Evolutionary conservation across 2,888 invertebrate species (phyloP).

Genomic region (Sussaba pulchella): DNA sequence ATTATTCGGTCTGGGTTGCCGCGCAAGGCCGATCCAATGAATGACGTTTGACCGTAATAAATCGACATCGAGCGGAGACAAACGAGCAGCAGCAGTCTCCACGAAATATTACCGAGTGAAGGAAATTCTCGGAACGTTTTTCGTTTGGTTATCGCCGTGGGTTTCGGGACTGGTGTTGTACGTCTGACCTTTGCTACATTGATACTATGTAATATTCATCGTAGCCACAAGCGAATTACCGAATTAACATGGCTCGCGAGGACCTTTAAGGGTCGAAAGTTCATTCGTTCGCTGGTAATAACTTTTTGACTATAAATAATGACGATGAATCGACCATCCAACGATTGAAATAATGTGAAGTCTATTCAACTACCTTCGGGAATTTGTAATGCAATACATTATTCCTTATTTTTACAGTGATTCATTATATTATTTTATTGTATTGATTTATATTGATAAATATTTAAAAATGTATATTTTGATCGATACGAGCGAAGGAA

Average conservation of each 20-base stretch:
- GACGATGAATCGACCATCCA: neutral
- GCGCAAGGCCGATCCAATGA: constrained; percentile 68
- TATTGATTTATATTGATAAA: too few species aligned
- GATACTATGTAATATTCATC: constrained; percentile 20
- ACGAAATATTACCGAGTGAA: constrained; percentile 6
- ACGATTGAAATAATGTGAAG: too few species aligned
- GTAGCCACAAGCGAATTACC: neutral
- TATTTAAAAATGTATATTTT: too few species aligned
- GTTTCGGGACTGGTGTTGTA: neutral
- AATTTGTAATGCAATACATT: too few species aligned
- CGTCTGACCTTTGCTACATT: constrained; percentile 11
- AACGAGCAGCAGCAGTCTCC: constrained; percentile 16
- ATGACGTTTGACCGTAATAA: constrained; percentile 64
- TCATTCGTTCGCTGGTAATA: neutral
- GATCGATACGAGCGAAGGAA: too few species aligned
- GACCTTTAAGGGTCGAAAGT: constrained; percentile 5
- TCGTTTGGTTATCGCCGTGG: constrained; percentile 3
- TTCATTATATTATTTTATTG: too few species aligned
- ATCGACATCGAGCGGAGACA: constrained; percentile 55
- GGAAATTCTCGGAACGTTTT: constrained; percentile 13
- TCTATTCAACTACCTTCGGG: too few species aligned
- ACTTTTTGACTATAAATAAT: neutral
- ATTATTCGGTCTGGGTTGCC: constrained; percentile 56
- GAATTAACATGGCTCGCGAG: neutral
- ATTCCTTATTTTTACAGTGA: too few species aligned